phyloP scores from a whole-genome alignment of 2,113 vertebrate genomes.

The Mixornis gularis region DNA sequence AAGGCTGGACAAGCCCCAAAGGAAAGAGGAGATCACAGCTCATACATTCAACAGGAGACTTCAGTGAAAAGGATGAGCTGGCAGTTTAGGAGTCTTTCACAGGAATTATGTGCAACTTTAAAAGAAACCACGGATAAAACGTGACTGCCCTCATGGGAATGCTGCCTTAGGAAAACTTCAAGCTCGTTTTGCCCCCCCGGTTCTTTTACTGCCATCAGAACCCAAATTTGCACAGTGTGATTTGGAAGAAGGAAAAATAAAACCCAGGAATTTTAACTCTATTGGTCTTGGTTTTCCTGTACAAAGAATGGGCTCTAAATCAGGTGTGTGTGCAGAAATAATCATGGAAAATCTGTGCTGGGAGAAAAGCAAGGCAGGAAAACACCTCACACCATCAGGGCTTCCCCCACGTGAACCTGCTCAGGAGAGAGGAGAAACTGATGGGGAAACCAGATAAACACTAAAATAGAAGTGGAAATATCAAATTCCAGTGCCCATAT shows the following conservation, averaged over 20 bases:
- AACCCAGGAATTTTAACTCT: not conserved
- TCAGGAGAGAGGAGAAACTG: not conserved
- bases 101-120: not conserved
- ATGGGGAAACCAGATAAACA: not conserved
- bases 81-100: not conserved
- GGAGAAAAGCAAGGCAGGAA: not conserved
- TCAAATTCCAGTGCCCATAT: not conserved
- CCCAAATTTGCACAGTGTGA: not conserved
- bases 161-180: not conserved
- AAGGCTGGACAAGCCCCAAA: not conserved
- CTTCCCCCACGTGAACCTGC: fast-evolving
- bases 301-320: not conserved
- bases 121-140: not conserved
- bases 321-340: not conserved
- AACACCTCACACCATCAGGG: not conserved
- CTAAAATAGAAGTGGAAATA: not conserved
- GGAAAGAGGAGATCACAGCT: not conserved
- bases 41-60: not conserved
- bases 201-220: not conserved
- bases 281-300: not conserved
- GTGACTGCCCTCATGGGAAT: fast-evolving
- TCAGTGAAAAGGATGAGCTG: not conserved
- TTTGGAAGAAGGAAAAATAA: not conserved
- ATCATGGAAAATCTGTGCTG: not conserved
- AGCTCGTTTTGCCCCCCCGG: not conserved